These are phyloP conservation scores for Drosophila picticornis DNA, from an alignment of 2,888 invertebrate species.

Conservation along the genomic window DNA sequence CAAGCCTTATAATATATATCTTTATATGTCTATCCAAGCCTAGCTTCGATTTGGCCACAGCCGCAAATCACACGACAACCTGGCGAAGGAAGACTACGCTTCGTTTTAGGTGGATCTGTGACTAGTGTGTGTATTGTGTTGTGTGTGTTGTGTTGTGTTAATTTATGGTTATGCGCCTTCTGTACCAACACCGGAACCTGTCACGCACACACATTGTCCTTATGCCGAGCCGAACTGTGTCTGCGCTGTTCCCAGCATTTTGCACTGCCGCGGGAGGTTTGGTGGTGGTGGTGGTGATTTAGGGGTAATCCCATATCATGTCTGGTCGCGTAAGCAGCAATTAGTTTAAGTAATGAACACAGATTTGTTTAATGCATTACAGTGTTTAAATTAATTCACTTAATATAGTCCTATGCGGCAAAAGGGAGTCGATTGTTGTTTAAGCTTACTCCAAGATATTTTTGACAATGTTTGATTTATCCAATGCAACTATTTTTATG, in stretches of 20 bases:
- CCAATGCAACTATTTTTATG: not conserved
- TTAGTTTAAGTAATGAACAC: constrained; percentile 69
- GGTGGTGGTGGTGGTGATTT: not conserved
- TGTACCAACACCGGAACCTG: constrained; percentile 64
- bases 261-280: not conserved
- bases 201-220: constrained; percentile 57
- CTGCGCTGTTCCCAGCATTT: constrained; percentile 6
- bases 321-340: constrained; percentile 32
- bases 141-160: constrained; percentile 56
- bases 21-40: no score
- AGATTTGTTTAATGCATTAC: constrained; percentile 65
- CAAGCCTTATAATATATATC: not conserved
- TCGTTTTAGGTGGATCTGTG: constrained; percentile 1
- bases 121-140: constrained; percentile 2
- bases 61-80: not conserved
- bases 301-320: not conserved
- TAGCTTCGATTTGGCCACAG: not conserved
- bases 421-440: not conserved
- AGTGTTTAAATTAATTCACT: constrained; percentile 38
- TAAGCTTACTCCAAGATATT: not conserved
- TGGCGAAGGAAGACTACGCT: not conserved
- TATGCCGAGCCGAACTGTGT: constrained; percentile 29
- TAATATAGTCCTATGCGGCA: constrained; percentile 1
- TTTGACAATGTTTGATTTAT: not conserved
- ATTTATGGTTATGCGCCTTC: constrained; percentile 66